Evolutionary conservation across 1,140 invertebrate genomes (phyloP).

Genomic region (Bacillus rossius): DNA sequence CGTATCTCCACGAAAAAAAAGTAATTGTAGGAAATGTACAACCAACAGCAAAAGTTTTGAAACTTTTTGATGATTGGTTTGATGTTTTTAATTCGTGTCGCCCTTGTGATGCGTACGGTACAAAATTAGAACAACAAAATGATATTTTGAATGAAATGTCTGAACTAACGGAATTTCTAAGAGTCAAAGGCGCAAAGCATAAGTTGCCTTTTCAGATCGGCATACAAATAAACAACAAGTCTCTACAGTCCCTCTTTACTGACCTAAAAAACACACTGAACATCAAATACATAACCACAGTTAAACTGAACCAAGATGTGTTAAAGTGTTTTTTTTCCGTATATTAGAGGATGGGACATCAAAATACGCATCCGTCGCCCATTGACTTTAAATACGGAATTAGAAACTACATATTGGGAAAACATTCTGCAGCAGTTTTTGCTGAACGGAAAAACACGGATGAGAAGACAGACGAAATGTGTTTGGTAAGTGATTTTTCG

Average conservation of each 20-base stretch:
- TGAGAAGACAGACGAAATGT: conserved; percentile 1
- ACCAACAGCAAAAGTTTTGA: conserved; percentile 3
- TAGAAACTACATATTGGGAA: conserved; percentile 24
- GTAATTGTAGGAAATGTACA: not conserved
- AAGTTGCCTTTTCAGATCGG: conserved; percentile 9
- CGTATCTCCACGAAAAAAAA: not conserved
- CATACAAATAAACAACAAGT: conserved; percentile 24
- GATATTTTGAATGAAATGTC: conserved; percentile 9
- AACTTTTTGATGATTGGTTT: conserved; percentile 15
- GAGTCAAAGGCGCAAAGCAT: not conserved
- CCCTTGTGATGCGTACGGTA: not conserved
- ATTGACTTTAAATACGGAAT: conserved; percentile 28
- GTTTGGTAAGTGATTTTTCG: not conserved
- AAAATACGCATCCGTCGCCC: conserved; percentile 24
- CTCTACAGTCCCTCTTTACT: conserved; percentile 25
- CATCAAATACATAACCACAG: conserved; percentile 24
- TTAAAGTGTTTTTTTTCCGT: conserved; percentile 34
- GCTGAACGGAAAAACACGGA: not conserved
- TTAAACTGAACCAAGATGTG: conserved; percentile 30
- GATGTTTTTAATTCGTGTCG: conserved; percentile 17
- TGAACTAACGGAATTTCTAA: not conserved
- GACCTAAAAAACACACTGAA: conserved; percentile 18
- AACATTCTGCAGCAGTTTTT: not conserved
- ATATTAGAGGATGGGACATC: conserved; percentile 27
- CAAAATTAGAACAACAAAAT: conserved; percentile 7